Percentiles rank a stretch among this genome's conserved stretches.
These are phyloP conservation scores for Lanistes nyassanus DNA, from an alignment of 1,140 invertebrate species.

Conservation along the genomic window DNA sequence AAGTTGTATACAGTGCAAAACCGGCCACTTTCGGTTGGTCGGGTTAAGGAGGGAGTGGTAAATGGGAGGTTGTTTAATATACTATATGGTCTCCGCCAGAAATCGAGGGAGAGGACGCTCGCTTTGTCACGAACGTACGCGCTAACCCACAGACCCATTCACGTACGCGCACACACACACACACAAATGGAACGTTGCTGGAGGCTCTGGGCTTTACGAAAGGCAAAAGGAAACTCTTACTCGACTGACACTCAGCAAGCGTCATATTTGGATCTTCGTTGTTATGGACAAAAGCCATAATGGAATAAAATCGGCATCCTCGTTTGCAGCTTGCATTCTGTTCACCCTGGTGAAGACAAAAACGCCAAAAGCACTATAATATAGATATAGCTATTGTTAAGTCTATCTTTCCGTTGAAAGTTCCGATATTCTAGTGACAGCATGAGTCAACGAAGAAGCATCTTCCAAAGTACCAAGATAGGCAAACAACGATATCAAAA, in stretches of 20 bases:
- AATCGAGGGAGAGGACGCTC: not conserved
- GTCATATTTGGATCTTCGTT: conserved; percentile 46
- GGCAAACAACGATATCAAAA: not conserved
- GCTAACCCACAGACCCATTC: not conserved
- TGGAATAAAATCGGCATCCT: conserved; percentile 57
- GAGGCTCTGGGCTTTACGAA: not conserved
- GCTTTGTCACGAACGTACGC: conserved; percentile 5
- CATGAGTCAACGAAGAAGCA: not conserved
- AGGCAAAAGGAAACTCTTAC: conserved; percentile 39
- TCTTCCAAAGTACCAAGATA: not conserved
- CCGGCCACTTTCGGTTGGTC: too few relatives aligned
- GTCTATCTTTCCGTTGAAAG: not conserved
- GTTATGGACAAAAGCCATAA: conserved; percentile 50
- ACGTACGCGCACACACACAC: not conserved
- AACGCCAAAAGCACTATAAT: not conserved
- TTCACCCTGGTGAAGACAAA: conserved; percentile 26
- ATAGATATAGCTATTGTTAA: not conserved
- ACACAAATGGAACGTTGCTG: too few relatives aligned
- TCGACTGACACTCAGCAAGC: conserved; percentile 42
- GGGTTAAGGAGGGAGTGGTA: not conserved
- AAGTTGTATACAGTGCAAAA: too few relatives aligned
- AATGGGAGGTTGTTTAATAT: not conserved
- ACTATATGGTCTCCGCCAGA: not conserved
- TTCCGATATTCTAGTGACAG: not conserved
- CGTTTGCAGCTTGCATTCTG: conserved; percentile 42